phyloP scores from a whole-genome alignment of 1,140 invertebrate genomes.

The Periplaneta americana region DNA sequence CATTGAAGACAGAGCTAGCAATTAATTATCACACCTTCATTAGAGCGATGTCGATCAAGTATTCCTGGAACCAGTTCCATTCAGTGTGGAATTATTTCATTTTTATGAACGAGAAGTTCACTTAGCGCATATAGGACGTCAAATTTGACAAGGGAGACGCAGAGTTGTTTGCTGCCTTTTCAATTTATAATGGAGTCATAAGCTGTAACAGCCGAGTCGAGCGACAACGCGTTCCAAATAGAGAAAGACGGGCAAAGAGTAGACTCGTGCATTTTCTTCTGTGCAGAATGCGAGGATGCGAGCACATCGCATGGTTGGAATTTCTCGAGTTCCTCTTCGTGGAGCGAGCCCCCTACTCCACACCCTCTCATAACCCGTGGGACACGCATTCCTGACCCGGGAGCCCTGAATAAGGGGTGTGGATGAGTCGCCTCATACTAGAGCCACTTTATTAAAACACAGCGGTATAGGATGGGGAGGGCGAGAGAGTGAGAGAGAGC shows the following conservation, averaged over 20 bases:
- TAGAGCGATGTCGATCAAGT: background rate
- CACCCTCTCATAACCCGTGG: background rate
- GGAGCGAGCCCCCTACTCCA: background rate
- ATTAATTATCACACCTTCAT: background rate
- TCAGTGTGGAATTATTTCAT: background rate
- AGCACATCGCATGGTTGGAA: background rate
- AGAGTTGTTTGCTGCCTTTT: background rate
- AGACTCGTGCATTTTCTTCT: background rate
- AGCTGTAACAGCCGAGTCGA: background rate
- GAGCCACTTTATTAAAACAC: background rate
- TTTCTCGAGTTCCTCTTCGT: background rate
- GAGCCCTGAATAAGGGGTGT: background rate
- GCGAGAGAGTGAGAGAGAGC: no score
- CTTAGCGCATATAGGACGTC: background rate
- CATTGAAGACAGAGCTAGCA: no score
- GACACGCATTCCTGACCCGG: background rate
- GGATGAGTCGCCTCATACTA: background rate
- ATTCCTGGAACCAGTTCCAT: background rate
- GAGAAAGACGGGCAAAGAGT: background rate
- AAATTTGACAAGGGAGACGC: background rate
- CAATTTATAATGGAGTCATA: background rate
- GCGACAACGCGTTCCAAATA: background rate
- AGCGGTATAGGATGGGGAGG: background rate
- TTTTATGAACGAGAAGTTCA: background rate
- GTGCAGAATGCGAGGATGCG: background rate